Base-by-base conservation (phyloP, 2,888 invertebrate species). In the Lathronympha strigana region DNA sequence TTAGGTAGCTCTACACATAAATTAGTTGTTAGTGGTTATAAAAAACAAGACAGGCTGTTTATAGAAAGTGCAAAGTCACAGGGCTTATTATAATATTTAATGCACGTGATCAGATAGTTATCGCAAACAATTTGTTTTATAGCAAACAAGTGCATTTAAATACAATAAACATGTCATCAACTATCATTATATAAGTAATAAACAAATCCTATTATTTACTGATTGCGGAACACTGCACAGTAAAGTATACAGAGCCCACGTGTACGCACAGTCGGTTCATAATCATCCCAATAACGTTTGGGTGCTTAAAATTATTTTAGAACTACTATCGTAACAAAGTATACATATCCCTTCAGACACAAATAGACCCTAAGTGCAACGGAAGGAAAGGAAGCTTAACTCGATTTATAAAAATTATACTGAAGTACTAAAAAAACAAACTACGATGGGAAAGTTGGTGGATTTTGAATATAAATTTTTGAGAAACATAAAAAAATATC, bases 131-230 rank as follows among this genome's bases (percentile, higher is more conserved):
- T 55, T 55, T 40, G 13, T 25, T 55, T 55, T 40, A 55, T 40
- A 55, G 40, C 40, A 55, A 55, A 55, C 55, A 19, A 21, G 43
- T 5, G 19, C 17, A 31, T 57, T 57, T 57, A 57, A 57, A 57
- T 45, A 57, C 21, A 57, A 45, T 57, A 45, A 54, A 54, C 54
- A 54, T 53, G 40, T 57, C 19, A 57, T 45, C 55, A 55, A 57
- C 54, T 57, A 45, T 57, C 31, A 57, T 57, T 31, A 57, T 45
- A 47, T 25, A 47, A 47, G 47, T 47, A 57, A 57, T 57, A 57
- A 57, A 45, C 45, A 45, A 45, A 57, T 57, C 28, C 45, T 57
- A 21, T 45, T 45, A 43, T 45, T 57, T 21, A 19, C 28, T 45
- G 31, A 43, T 28, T 57, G 21, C 43, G 21, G 25, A 47, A 47